A percentile compares a stretch with the other conserved stretches of the same genome.
Conservation (phyloP, 2,113 vertebrate species). For the Leptocoma aspasia region DNA sequence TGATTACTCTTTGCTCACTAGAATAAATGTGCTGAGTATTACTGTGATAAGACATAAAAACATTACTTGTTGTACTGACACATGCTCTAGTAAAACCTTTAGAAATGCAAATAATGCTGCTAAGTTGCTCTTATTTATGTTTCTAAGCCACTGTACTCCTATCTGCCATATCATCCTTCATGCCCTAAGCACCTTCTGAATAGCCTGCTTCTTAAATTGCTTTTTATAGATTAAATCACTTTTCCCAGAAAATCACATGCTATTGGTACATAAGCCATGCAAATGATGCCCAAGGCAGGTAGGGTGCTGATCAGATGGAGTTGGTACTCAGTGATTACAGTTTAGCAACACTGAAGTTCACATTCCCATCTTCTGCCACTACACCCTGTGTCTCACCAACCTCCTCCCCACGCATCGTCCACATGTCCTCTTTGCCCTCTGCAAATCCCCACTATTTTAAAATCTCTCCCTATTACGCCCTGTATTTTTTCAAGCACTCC, state of each 20-base stretch:
- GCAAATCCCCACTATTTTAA: neutral
- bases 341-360: neutral
- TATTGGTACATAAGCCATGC: neutral
- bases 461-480: neutral
- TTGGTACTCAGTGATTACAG: neutral
- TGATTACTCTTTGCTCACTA: conserved; percentile 14
- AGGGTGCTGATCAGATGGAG: neutral
- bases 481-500: neutral
- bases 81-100: neutral
- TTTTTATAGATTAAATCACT: conserved; percentile 16
- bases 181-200: neutral
- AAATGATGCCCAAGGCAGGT: neutral
- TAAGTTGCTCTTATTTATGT: neutral
- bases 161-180: neutral
- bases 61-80: neutral
- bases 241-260: neutral
- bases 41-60: conserved; percentile 36
- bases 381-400: neutral
- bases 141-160: conserved; percentile 11
- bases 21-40: conserved; percentile 8
- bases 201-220: neutral
- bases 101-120: conserved; percentile 18
- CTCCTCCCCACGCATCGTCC: neutral
- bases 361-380: neutral
- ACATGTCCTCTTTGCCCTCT: neutral